Evolutionary conservation across 2,797 vertebrate genomes (phyloP).

Genomic region (Pogoniulus pusillus): DNA sequence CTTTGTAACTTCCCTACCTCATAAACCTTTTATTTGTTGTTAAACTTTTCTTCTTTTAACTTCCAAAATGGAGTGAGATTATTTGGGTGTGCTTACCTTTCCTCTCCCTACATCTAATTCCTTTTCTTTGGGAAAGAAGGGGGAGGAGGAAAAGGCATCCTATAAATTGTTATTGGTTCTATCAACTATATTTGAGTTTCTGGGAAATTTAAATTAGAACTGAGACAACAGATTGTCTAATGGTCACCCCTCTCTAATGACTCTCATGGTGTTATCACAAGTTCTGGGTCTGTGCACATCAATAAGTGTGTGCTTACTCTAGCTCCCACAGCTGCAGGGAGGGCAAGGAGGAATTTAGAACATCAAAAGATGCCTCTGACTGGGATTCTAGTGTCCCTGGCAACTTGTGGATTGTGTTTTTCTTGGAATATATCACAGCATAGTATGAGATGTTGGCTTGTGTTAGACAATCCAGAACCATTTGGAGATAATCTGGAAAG

Average conservation of each 20-base stretch:
- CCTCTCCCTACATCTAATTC: too few species aligned
- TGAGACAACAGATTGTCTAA: too few species aligned
- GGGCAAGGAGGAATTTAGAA: neutral
- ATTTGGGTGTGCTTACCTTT: too few species aligned
- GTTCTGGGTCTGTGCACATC: neutral
- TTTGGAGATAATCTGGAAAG: neutral
- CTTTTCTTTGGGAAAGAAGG: too few species aligned
- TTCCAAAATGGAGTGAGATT: too few species aligned
- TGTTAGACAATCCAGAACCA: neutral
- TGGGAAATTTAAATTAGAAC: too few species aligned
- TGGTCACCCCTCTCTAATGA: neutral
- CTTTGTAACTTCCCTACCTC: too few species aligned
- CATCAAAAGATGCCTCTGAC: neutral
- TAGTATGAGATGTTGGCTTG: neutral
- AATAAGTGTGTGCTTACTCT: neutral
- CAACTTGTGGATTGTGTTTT: neutral
- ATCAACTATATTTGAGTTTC: too few species aligned
- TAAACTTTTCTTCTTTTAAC: too few species aligned
- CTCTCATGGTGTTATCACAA: neutral
- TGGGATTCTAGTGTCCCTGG: neutral
- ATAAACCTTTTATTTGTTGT: too few species aligned
- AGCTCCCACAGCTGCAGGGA: neutral
- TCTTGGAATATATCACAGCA: neutral
- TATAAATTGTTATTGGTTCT: too few species aligned
- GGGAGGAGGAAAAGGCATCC: too few species aligned